A percentile compares a stretch with the other conserved stretches of the same genome.
phyloP scores from a whole-genome alignment of 1,140 invertebrate species.

The Drosophila lowei region DNA sequence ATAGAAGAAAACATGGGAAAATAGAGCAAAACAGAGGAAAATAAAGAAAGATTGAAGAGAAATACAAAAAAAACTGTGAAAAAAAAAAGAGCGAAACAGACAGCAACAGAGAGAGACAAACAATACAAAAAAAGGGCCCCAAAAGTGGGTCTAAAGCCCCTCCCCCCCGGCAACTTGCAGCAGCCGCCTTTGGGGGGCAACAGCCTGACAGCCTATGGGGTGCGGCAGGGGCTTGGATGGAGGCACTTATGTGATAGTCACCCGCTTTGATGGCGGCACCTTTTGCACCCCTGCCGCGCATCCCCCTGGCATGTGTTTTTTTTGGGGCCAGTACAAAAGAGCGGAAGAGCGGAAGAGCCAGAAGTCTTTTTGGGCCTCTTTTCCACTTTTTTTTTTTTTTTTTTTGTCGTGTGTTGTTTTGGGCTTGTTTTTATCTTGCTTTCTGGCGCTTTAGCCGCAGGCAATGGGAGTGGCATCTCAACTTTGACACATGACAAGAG shows the following conservation, averaged over 20 bases:
- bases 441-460: constrained; percentile 24
- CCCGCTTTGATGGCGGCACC: constrained; percentile 71
- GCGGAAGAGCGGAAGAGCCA: constrained; percentile 32
- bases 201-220: constrained; percentile 50
- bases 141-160: too few species aligned
- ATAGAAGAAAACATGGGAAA: constrained; percentile 62
- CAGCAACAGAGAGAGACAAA: too few species aligned
- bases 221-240: background rate
- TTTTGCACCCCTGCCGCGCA: constrained; percentile 40
- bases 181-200: constrained; percentile 60
- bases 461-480: constrained; percentile 34
- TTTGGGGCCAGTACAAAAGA: constrained; percentile 21
- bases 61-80: constrained; percentile 6
- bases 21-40: constrained; percentile 15
- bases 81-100: too few species aligned
- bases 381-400: constrained; percentile 17
- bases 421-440: constrained; percentile 28
- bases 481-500: constrained; percentile 49
- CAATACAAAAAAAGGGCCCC: too few species aligned
- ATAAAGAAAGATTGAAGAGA: constrained; percentile 21
- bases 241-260: constrained; percentile 57
- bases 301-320: too few species aligned
- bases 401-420: constrained; percentile 21
- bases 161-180: constrained; percentile 29
- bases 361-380: constrained; percentile 18